Base-by-base conservation (phyloP, 2,888 invertebrate species). In the Cheiracanthium punctorium region DNA sequence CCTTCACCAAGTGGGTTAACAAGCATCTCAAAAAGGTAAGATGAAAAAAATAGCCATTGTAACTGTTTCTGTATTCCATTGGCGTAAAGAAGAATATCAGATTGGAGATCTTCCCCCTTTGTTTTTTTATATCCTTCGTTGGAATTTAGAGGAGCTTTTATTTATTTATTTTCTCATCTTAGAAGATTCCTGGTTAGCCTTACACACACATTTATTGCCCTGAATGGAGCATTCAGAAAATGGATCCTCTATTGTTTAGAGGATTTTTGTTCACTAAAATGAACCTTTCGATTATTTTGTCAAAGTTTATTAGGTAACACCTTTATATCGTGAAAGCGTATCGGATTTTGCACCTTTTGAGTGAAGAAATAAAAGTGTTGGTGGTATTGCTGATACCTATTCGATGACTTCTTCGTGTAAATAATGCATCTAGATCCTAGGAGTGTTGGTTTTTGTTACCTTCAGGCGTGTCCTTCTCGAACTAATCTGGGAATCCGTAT, bases 1-100 rank as follows among this genome's bases (percentile, higher is more conserved):
- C 99, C 91, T 99, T 99, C 93, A 99, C 99, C 91, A 99, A 99
- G 95, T 99, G 99, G 99, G 98, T 99, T 94, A 99, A 99, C 95
- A 99, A 99, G 94, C 99, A 99, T 94, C 95, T 99, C 91, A 96
- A 97, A 94, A 99, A 99, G 97, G 99, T 99, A 64, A 80, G 88
- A 10, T 7, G 10, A 29, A 33, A 67, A 1, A 32, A 33, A 20
- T 29, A 37, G n/a, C 67, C n/a, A 33, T 69, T 69, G n/a, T 69
- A 10, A 4, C n/a, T 67, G 5, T 20, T 14, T 69, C 7, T 33
- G 67, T 32, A 69, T 69, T 69, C 67, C 17, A 33, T 20, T 4
- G 20, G 17, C 67, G 32, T 69, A 58, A 17, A 7, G 58, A n/a
- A n/a, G n/a, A n/a, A 24, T 58, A 58, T 58, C 24, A 24, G 58